Evolutionary conservation across 2,888 invertebrate genomes (phyloP), one percentile per base, ranked within the genome.

Genomic region (Phyto melanocephala): DNA sequence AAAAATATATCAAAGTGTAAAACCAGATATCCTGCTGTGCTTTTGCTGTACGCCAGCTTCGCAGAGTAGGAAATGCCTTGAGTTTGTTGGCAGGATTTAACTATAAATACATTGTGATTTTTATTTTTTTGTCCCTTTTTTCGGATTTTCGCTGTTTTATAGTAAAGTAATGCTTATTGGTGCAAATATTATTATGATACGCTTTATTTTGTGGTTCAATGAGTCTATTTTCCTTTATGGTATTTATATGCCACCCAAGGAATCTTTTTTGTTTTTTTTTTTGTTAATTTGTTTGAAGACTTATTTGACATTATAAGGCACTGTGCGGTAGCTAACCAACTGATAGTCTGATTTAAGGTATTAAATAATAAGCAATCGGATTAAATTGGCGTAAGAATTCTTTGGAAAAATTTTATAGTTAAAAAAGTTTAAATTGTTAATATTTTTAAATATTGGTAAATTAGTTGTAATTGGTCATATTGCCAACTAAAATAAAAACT

Each of bases 201-300:
- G 88, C 89, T 89, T 89, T 89, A 89, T 89, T 89, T 87, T 87
- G 88, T 89, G 88, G 88, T 89, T 89, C 88, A 89, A 88, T 89
- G 89, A 86, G 85, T 86, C 67, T 74, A 70, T 65, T 40, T 37
- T 33, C 11, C 54, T 58, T 79, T 72, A 47, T 74, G 20, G 63
- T 52, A 45, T 67, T 77, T 68, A 56, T 63, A 37, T 28, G 28
- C 52, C 65, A 76, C 62, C 67, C 77, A 81, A 76, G 56, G 70
- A 56, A 72, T 68, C 22, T 35, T 15, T 62, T 54, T 62, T 22
- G 60, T 60, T 68, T 20, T 35, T 15, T 62, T 54, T 62, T 22
- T 67, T 60, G 5, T 37, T 5, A n/a, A n/a, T n/a, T n/a, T n/a
- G n/a, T n/a, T n/a, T n/a, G n/a, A 42, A 76, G 42, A 82, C 71